Base-by-base conservation (phyloP, 2,113 vertebrate species). In the Oncorhynchus masou region DNA sequence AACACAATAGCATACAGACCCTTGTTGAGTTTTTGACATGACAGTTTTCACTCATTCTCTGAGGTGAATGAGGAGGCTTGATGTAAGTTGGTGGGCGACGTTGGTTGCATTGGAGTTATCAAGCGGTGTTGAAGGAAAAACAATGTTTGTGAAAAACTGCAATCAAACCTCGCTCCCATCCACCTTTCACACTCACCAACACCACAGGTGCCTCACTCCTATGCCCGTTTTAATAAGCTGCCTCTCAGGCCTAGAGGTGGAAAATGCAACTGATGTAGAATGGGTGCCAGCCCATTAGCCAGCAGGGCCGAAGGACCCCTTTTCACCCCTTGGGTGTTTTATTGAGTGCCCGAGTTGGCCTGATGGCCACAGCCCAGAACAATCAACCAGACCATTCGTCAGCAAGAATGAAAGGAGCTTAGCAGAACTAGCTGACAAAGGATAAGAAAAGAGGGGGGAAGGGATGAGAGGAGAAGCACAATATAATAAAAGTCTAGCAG, bases 251-350 rank as follows among this genome's bases (percentile, higher is more conserved):
- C 39, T 2, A 9, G 8, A 51, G 75, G 65, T 70, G 24, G 68
- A 68, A 13, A 73, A 39, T n/a, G 2, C 45, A 27, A 2, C 24
- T 66, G 22, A 20, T 34, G 31, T 64, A 27, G 31, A 48, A 70
- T 64, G 59, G 39, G 71, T 77, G 7, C 34, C 1, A 19, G 15
- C 20, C 59, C 67, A 66, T 77, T 70, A 70, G 31, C 54, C 11
- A 0, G 25, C 60, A 66, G 76, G 70, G 4, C 71, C 24, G 66
- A 68, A 78, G 27, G n/a, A 31, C 22, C 60, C 60, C 20, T 39
- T 39, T 39, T 64, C n/a, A 1, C 9, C 7, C 34, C 20, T 64
- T 22, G 1, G 60, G 12, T 64, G 60, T 64, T 22, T 24, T 64
- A 24, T 22, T 20, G 69, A 48, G 34, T 24, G 69, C n/a, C 16